Evolutionary conservation across 2,888 invertebrate genomes (phyloP).

Genomic region (Brachycybe producta): DNA sequence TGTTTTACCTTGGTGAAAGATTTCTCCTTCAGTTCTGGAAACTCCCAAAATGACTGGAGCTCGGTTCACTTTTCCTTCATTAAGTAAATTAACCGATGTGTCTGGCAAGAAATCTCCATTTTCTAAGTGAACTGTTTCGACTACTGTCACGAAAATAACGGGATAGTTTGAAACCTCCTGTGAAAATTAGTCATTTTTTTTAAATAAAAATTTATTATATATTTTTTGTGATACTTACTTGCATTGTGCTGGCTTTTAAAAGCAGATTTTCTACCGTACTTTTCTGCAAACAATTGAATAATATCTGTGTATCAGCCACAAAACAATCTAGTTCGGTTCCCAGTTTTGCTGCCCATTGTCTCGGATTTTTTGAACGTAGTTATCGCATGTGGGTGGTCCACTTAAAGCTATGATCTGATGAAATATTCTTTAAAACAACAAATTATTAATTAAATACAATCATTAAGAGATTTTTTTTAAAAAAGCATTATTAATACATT

Average conservation of each 20-base stretch:
- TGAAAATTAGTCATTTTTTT: background rate
- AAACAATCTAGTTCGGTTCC: conserved; percentile 9
- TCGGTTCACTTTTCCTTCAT: conserved; percentile 3
- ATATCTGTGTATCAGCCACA: background rate
- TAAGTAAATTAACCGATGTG: conserved; percentile 10
- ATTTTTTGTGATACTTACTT: conserved; percentile 1
- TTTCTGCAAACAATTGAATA: conserved; percentile 13
- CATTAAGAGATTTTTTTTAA: background rate
- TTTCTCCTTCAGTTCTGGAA: conserved; percentile 4
- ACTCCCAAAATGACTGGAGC: conserved; percentile 15
- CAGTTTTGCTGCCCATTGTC: conserved; percentile 3
- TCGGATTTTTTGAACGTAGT: conserved; percentile 9
- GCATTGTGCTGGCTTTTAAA: background rate
- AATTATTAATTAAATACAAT: background rate
- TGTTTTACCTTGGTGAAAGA: conserved; percentile 4
- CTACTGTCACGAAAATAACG: conserved; percentile 5
- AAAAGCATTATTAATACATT: too few species aligned
- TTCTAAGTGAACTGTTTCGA: conserved; percentile 5
- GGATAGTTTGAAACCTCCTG: conserved; percentile 6
- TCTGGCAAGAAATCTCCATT: conserved; percentile 15
- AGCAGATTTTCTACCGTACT: conserved; percentile 1
- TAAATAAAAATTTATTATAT: background rate
- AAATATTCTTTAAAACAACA: conserved; percentile 12
- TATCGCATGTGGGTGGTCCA: conserved; percentile 14
- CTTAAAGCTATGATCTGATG: conserved; percentile 15